Base-by-base conservation (phyloP, 1,140 invertebrate genomes). In the Lethocerus indicus region DNA sequence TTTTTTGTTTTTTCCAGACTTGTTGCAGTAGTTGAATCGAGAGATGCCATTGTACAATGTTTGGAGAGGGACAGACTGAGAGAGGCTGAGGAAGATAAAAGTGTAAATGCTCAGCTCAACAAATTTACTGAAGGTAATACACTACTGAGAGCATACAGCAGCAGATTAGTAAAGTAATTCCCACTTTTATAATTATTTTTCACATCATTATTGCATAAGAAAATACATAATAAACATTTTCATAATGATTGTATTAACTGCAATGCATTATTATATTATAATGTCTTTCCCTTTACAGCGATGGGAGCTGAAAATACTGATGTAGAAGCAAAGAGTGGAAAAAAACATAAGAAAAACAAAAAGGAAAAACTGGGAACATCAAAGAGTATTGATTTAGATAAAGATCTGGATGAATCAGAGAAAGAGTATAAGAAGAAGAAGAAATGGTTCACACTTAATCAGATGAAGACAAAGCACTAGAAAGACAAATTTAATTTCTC, bases 31-130 rank as follows among this genome's bases (percentile, higher is more conserved):
- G 89, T 95, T 16, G 82, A 88, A 57, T 72, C 80, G 60, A 71
- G 89, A 42, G 90, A 90, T 63, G 82, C 87, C 64, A 87, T 95
- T 28, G 78, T 95, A 18, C 87, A 92, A 56, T 86, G 84, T 61
- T 69, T 93, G 25, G 89, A 94, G 66, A 85, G 86, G 69, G 87
- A 94, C 67, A 69, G 88, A 29, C 67, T 81, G 49, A 72, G 87
- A 54, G 84, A 88, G 68, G 72, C 76, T 2, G 80, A 86, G 59
- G 85, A 89, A 63, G 85, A 89, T 64, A 64, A 70, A 47, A 75
- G 63, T 53, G 66, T 69, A 29, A 64, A 63, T 28, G 56, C 59
- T 28, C 64, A 64, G 36, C 59, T 69, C 45, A 54, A 57, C 35
- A 53, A 52, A 25, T 61, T 61, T 47, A 54, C 57, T 45, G 43